These are phyloP conservation scores for Diarsia mendica DNA, from an alignment of 2,888 invertebrate genomes.

Conservation along the genomic window DNA sequence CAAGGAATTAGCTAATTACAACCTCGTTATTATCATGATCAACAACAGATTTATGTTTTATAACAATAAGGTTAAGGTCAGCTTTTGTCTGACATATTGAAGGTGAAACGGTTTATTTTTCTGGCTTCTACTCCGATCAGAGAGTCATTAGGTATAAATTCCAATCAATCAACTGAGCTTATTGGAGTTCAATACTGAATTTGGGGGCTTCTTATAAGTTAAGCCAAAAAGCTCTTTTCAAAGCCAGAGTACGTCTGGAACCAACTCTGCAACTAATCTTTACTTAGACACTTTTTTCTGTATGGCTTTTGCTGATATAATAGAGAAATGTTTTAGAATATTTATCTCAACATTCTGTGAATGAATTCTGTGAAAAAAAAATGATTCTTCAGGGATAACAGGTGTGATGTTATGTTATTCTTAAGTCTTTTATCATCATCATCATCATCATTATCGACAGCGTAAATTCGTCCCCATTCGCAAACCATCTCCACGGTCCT, in stretches of 20 bases:
- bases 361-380: neutral
- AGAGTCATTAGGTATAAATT: neutral
- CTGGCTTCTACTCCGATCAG: neutral
- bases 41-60: neutral
- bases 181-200: neutral
- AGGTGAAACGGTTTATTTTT: neutral
- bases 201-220: neutral
- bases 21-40: slow-evolving; percentile 11
- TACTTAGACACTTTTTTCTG: neutral
- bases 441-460: too few relatives aligned
- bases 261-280: neutral
- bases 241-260: neutral
- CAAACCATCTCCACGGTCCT: too few relatives aligned
- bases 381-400: neutral
- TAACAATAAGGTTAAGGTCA: neutral
- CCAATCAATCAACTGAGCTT: slow-evolving; percentile 4
- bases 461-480: too few relatives aligned
- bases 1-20: slow-evolving; percentile 25
- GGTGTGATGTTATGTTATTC: neutral
- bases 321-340: neutral
- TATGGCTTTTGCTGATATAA: neutral
- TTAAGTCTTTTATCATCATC: neutral
- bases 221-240: neutral
- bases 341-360: neutral
- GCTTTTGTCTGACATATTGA: neutral